A percentile compares a stretch with the other conserved stretches of the same genome.
Evolutionary conservation across 2,888 invertebrate genomes (phyloP).

Genomic region (Leucophora obtusa): DNA sequence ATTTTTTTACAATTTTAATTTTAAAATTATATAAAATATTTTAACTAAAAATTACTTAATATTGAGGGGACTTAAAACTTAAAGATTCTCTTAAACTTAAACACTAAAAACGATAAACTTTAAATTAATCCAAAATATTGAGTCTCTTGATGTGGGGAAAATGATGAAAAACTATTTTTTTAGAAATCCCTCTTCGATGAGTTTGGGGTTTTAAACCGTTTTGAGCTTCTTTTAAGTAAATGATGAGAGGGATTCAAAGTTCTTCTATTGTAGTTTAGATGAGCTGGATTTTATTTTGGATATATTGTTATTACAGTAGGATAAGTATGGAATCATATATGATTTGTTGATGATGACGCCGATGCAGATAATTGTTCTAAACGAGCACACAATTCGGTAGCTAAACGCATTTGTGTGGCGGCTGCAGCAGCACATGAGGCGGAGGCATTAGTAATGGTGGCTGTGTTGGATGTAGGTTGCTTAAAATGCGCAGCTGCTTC

Average conservation of each 20-base stretch:
- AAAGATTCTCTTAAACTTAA: constrained; percentile 53
- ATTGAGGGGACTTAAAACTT: constrained; percentile 35
- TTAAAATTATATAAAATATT: constrained; percentile 16
- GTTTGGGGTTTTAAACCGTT: neutral
- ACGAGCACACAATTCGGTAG: constrained; percentile 80
- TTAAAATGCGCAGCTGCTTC: constrained; percentile 73
- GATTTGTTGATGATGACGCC: constrained; percentile 50
- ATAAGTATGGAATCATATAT: constrained; percentile 39
- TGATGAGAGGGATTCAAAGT: constrained; percentile 6
- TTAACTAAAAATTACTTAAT: constrained; percentile 42
- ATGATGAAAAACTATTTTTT: no score
- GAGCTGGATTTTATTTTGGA: constrained; percentile 25
- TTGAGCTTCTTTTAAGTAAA: neutral
- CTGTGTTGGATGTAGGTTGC: constrained; percentile 58
- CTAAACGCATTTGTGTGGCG: constrained; percentile 77
- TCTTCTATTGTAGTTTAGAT: neutral
- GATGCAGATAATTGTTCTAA: constrained; percentile 80
- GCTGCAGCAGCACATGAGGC: constrained; percentile 69
- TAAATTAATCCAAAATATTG: constrained; percentile 32
- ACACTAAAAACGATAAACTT: constrained; percentile 45
- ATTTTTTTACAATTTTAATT: constrained; percentile 18
- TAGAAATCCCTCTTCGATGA: constrained; percentile 1
- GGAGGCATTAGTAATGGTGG: constrained; percentile 68
- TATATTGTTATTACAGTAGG: constrained; percentile 29
- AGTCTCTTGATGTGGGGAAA: neutral